phyloP scores from a whole-genome alignment of 2,888 invertebrate genomes.

The Monochamus alternatus region DNA sequence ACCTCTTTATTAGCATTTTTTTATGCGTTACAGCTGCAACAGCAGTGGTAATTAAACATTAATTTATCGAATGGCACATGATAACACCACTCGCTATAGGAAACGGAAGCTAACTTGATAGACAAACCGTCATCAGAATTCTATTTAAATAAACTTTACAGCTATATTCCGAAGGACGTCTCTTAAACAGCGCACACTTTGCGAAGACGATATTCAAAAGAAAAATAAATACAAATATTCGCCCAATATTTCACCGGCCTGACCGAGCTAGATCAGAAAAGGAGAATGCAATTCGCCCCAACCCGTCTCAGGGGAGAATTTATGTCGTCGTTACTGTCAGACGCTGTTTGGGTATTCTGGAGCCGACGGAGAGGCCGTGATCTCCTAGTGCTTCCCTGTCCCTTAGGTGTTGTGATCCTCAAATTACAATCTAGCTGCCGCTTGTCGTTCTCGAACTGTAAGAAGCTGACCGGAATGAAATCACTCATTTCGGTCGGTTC shows the following conservation, averaged over 20 bases:
- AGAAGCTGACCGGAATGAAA: conserved; percentile 68
- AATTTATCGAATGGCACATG: too few species aligned
- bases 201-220: not conserved
- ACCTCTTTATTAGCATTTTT: too few species aligned
- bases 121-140: too few species aligned
- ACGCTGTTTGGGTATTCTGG: conserved; percentile 67
- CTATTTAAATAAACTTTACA: too few species aligned
- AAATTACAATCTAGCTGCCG: conserved; percentile 69
- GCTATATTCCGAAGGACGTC: too few species aligned
- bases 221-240: not conserved
- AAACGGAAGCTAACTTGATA: too few species aligned
- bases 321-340: conserved; percentile 71
- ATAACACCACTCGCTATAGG: too few species aligned
- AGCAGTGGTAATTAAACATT: too few species aligned
- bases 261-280: conserved; percentile 37
- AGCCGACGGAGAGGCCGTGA: conserved; percentile 47
- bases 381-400: conserved; percentile 58
- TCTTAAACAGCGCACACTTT: too few species aligned
- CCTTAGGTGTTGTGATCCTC: conserved; percentile 70
- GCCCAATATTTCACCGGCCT: not conserved
- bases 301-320: conserved; percentile 68
- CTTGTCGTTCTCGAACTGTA: conserved; percentile 61
- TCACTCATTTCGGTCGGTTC: conserved; percentile 48
- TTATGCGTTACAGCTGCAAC: too few species aligned
- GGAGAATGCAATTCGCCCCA: conserved; percentile 57